Base-by-base conservation (phyloP, 1,140 invertebrate species). In the Papilio polytes region DNA sequence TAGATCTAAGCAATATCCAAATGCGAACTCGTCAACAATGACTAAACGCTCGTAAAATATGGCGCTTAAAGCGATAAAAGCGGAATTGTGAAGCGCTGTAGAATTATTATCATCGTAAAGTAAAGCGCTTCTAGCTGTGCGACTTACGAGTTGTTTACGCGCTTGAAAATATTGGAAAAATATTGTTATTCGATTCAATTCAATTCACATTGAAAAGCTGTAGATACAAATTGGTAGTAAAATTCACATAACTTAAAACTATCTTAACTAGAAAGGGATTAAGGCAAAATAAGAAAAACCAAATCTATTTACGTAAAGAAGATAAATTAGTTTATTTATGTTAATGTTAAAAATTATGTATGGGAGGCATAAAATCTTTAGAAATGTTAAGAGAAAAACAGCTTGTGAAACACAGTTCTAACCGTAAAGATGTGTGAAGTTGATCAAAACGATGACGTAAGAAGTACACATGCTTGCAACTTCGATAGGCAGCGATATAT, bases 371-470 rank as follows among this genome's bases (percentile, higher is more conserved):
- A 41, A 7, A 41, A 41, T 8, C 0, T 41, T 41, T 41, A 41
- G 36, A 41, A 41, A 13, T 48, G 36, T 41, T 41, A 8, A 41
- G 36, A 4, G 15, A 59, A 59, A 59, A 2, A 70, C 36, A 1
- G 12, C 22, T 22, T 85, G 26, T 6, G 15, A 59, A 59, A 59
- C 53, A 70, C 36, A 0, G 12, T 15, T 22, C 85, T 26, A 26
- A 26, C 26, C 90, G 83, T 91, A 94, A 76, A 94, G 85, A 86
- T 94, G 91, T 0, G 92, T 92, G 13, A 94, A 94, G 70, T 94
- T 94, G 48, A 94, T 91, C 15, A 94, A 63, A 13, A 94, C 91
- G n/a, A 94, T 91, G 10, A 94, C 87, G 41, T 91, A 90, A 8
- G 90, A 90, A n/a, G 87, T 86, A 41, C 91, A 94, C 0, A 92